Evolutionary conservation across 2,113 vertebrate genomes (phyloP).

Genomic region (Sclerurus mexicanus): DNA sequence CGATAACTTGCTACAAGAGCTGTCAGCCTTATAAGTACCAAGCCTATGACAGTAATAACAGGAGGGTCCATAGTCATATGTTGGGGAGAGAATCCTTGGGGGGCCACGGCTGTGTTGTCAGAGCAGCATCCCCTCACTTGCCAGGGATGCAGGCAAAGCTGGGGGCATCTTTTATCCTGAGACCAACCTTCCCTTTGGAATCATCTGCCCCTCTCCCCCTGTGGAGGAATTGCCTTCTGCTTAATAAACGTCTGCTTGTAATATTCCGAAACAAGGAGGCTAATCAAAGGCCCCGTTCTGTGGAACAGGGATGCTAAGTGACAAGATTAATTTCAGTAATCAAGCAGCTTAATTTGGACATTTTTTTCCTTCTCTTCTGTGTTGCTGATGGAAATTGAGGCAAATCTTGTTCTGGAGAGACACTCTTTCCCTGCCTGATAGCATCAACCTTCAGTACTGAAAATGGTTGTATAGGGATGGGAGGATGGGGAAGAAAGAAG

Average conservation of each 20-base stretch:
- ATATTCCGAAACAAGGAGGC: conserved; percentile 79
- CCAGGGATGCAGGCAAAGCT: not conserved
- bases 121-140: not conserved
- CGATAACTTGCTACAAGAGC: not conserved
- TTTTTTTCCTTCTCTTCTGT: conserved; percentile 45
- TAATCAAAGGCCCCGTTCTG: conserved; percentile 78
- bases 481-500: not conserved
- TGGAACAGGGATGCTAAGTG: conserved; percentile 73
- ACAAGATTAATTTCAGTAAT: conserved; percentile 84
- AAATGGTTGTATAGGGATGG: not conserved
- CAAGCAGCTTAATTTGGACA: conserved; percentile 80
- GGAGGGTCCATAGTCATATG: not conserved
- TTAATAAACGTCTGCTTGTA: conserved; percentile 75
- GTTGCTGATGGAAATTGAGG: conserved; percentile 76
- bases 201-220: conserved; percentile 29
- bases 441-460: not conserved
- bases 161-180: not conserved
- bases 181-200: not conserved
- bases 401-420: conserved; percentile 63
- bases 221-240: conserved; percentile 60
- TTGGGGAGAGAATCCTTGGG: not conserved
- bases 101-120: not conserved
- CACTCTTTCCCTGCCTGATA: conserved; percentile 42
- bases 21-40: conserved; percentile 11
- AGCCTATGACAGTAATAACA: not conserved